Evolutionary conservation across 1,140 invertebrate species (phyloP).

Genomic region (Leptinotarsa lineolata): DNA sequence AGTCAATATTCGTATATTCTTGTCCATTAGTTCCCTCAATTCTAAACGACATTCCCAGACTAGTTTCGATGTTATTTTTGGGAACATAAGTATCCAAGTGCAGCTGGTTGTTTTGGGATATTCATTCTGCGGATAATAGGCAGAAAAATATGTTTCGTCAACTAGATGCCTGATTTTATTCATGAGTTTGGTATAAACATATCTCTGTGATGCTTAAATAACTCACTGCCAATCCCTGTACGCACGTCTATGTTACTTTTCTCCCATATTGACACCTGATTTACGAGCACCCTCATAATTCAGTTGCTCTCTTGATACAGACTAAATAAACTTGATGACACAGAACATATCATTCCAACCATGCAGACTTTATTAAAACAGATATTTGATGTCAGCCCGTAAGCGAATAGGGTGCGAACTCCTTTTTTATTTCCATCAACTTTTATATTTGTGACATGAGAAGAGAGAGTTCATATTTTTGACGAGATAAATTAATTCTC

Average conservation of each 20-base stretch:
- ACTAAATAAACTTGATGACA: conserved; percentile 11
- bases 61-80: too few relatives aligned
- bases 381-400: conserved; percentile 9
- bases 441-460: conserved; percentile 11
- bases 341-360: background rate
- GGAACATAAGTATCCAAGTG: too few relatives aligned
- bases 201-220: too few relatives aligned
- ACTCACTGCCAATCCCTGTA: too few relatives aligned
- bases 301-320: background rate
- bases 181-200: too few relatives aligned
- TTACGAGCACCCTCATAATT: background rate
- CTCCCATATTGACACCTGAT: background rate
- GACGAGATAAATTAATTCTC: conserved; percentile 7
- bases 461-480: conserved; percentile 6
- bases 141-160: too few relatives aligned
- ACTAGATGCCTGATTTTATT: too few relatives aligned
- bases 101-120: too few relatives aligned
- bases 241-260: background rate
- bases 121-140: too few relatives aligned
- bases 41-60: too few relatives aligned
- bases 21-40: too few relatives aligned
- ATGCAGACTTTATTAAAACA: conserved; percentile 19
- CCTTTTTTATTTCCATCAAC: conserved; percentile 13
- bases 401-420: background rate
- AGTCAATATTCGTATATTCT: too few relatives aligned